Evolutionary conservation across 2,888 invertebrate genomes (phyloP).

Genomic region (Rhingia campestris): DNA sequence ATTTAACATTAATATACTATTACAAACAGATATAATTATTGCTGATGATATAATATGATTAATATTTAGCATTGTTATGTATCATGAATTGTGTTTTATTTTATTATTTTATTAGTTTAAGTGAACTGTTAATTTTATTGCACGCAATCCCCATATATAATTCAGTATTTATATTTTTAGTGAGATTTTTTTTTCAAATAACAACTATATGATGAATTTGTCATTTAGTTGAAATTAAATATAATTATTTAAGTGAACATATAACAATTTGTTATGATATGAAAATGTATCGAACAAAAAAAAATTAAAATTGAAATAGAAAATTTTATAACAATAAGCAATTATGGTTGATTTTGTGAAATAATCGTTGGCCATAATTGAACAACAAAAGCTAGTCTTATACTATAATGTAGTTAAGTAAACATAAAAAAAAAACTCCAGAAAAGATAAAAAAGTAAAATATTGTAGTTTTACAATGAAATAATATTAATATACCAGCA

Average conservation of each 20-base stretch:
- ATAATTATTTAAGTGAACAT: not conserved
- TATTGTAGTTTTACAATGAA: constrained; percentile 64
- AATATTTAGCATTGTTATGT: constrained; percentile 43
- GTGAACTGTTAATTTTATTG: constrained; percentile 54
- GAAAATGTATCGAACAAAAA: constrained; percentile 10
- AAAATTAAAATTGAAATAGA: constrained; percentile 25
- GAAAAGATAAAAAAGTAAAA: constrained; percentile 34
- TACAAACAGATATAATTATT: constrained; percentile 18
- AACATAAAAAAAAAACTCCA: constrained; percentile 7
- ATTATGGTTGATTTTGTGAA: constrained; percentile 24
- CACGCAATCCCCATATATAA: constrained; percentile 10
- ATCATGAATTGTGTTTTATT: not conserved
- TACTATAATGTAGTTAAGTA: constrained; percentile 61
- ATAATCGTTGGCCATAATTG: constrained; percentile 39
- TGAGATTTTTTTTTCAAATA: not conserved
- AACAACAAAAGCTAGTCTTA: constrained; percentile 70
- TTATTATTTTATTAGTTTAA: constrained; percentile 36
- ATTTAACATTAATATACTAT: constrained; percentile 48
- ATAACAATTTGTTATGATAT: constrained; percentile 1
- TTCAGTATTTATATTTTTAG: constrained; percentile 52
- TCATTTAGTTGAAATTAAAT: constrained; percentile 1
- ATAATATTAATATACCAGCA: constrained; percentile 64
- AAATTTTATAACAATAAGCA: constrained; percentile 50
- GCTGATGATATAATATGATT: constrained; percentile 47
- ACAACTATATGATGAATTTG: not conserved